These are phyloP conservation scores for Triplophysa bombifrons DNA, from an alignment of 2,797 vertebrate species.

Conservation along the genomic window DNA sequence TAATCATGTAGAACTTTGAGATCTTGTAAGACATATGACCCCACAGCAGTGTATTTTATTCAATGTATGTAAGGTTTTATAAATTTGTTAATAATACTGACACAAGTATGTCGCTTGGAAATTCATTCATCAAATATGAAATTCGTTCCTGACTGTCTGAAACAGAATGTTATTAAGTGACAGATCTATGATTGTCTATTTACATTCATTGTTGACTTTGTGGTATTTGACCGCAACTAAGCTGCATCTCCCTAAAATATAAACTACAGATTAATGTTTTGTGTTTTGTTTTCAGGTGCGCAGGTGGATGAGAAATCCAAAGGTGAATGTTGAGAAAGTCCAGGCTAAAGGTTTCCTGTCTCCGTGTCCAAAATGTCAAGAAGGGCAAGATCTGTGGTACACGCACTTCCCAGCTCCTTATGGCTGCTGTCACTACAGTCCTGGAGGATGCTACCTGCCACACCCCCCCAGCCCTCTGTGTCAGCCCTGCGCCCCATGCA, in stretches of 20 bases:
- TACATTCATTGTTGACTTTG: neutral
- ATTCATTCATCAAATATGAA: too few relatives aligned
- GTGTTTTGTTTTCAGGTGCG: slow-evolving; percentile 80
- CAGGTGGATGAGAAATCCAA: slow-evolving; percentile 92
- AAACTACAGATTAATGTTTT: neutral
- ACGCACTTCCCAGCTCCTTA: slow-evolving; percentile 74
- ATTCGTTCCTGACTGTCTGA: neutral
- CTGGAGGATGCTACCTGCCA: slow-evolving; percentile 68
- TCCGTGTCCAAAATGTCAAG: slow-evolving; percentile 79
- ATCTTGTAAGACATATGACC: slow-evolving; percentile 19
- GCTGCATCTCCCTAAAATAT: neutral
- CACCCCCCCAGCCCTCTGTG: slow-evolving; percentile 64
- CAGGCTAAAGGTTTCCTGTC: slow-evolving; percentile 81
- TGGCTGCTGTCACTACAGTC: slow-evolving; percentile 72
- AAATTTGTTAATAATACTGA: slow-evolving; percentile 23
- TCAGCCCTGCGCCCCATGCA: slow-evolving; percentile 62
- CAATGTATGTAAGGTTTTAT: slow-evolving; percentile 19
- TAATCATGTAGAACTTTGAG: neutral
- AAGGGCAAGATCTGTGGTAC: slow-evolving; percentile 79
- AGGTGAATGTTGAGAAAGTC: slow-evolving; percentile 86
- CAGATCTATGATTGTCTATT: neutral
- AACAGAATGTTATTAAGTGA: neutral
- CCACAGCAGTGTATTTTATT: neutral
- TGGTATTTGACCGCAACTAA: neutral
- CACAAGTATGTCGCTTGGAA: neutral